Conservation (phyloP, 2,888 invertebrate genomes). For the Mythimna ferrago region DNA sequence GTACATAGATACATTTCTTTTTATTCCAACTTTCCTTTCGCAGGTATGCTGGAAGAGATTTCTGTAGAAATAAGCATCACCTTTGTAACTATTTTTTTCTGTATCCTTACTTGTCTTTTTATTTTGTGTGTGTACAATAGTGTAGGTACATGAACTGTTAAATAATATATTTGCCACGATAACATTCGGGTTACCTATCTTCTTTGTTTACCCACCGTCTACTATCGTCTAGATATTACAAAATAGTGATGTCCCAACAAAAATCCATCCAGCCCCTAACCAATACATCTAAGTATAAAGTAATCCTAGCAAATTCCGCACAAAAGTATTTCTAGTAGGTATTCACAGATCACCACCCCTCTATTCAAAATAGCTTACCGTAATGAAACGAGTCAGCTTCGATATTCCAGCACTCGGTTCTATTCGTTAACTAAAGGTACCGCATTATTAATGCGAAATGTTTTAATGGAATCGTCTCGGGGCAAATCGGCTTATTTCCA, state of each 20-base stretch:
- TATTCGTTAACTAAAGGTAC: conserved; percentile 45
- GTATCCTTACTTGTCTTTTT: no score
- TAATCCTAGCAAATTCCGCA: neutral
- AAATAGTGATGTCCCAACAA: neutral
- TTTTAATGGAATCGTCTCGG: conserved; percentile 50
- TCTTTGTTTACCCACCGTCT: neutral
- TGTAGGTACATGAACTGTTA: no score
- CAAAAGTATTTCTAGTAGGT: neutral
- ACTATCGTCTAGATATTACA: neutral
- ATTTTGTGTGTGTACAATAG: no score
- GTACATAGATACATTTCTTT: no score
- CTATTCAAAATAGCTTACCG: conserved; percentile 30
- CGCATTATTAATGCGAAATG: conserved; percentile 50
- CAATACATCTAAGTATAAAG: neutral
- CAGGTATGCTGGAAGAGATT: no score
- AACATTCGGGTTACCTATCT: neutral
- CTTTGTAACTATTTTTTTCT: no score
- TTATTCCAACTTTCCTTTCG: no score
- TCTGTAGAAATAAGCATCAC: no score
- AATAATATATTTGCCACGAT: no score
- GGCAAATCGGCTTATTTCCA: conserved; percentile 69
- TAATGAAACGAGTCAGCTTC: conserved; percentile 24
- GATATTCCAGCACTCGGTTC: conserved; percentile 23
- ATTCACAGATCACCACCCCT: conserved; percentile 21
- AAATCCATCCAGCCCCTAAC: neutral